These are phyloP conservation scores for Spodoptera frugiperda DNA, from an alignment of 1,140 invertebrate species.

Conservation along the genomic window DNA sequence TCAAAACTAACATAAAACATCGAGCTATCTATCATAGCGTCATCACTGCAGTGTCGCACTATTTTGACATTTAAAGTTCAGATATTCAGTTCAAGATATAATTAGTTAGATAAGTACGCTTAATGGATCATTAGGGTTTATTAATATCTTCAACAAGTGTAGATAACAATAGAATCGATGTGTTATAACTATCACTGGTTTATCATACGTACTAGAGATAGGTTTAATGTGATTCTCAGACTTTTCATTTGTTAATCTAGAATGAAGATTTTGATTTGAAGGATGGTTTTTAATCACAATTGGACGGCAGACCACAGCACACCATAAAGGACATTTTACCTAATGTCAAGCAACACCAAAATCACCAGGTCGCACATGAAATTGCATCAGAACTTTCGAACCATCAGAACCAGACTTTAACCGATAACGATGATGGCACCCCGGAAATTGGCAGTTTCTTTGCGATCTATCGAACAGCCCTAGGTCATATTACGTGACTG, in stretches of 20 bases:
- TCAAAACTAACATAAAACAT: conserved; percentile 5
- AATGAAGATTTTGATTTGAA: too few species aligned
- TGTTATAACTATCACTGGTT: background rate
- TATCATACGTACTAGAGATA: too few species aligned
- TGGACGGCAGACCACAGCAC: too few species aligned
- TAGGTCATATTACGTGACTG: conserved; percentile 32
- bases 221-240: too few species aligned
- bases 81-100: conserved; percentile 40
- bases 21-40: background rate
- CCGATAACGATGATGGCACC: background rate
- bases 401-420: background rate
- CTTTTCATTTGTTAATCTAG: too few species aligned
- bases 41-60: conserved; percentile 13
- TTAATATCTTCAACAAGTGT: conserved; percentile 6
- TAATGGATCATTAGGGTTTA: conserved; percentile 7
- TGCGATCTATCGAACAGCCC: background rate
- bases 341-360: too few species aligned
- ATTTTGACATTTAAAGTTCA: conserved; percentile 46
- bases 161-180: background rate
- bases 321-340: too few species aligned
- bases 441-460: conserved; percentile 8
- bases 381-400: background rate
- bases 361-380: background rate
- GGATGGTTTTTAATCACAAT: too few species aligned
- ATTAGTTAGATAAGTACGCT: conserved; percentile 35